Evolutionary conservation across 2,113 vertebrate genomes (phyloP).

Genomic region (Cryptotis parvus): DNA sequence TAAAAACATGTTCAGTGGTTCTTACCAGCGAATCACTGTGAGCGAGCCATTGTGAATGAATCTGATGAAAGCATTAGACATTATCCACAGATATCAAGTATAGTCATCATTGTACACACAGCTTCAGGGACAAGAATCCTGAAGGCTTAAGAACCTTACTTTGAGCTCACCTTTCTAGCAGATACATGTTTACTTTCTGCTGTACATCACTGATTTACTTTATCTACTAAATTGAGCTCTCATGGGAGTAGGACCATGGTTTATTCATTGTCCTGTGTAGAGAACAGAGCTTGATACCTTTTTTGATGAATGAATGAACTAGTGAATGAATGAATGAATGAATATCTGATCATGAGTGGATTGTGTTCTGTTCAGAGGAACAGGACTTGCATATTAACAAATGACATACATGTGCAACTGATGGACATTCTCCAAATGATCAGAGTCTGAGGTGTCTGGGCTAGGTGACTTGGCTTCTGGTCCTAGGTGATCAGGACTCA

Average conservation of each 20-base stretch:
- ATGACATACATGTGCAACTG: not conserved
- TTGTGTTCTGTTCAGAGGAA: conserved; percentile 20
- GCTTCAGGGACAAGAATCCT: not conserved
- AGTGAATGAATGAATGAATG: not conserved
- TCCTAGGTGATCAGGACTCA: not conserved
- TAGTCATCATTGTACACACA: not conserved
- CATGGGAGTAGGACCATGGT: not conserved
- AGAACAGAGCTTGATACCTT: not conserved
- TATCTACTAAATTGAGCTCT: not conserved
- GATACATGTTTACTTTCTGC: no score
- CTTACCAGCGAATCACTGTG: no score
- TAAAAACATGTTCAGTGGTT: no score
- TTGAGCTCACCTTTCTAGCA: not conserved
- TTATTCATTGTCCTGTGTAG: not conserved
- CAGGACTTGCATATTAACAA: not conserved
- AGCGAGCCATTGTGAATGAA: no score
- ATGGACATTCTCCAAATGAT: not conserved
- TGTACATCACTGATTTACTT: not conserved
- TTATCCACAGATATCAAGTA: no score
- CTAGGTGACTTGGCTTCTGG: not conserved
- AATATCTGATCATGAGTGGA: not conserved
- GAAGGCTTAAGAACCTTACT: not conserved
- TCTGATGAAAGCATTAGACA: no score
- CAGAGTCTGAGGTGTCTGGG: not conserved
- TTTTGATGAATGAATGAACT: conserved; percentile 28